Evolutionary conservation across 2,888 invertebrate genomes (phyloP).

Genomic region (Trachelus stipa): DNA sequence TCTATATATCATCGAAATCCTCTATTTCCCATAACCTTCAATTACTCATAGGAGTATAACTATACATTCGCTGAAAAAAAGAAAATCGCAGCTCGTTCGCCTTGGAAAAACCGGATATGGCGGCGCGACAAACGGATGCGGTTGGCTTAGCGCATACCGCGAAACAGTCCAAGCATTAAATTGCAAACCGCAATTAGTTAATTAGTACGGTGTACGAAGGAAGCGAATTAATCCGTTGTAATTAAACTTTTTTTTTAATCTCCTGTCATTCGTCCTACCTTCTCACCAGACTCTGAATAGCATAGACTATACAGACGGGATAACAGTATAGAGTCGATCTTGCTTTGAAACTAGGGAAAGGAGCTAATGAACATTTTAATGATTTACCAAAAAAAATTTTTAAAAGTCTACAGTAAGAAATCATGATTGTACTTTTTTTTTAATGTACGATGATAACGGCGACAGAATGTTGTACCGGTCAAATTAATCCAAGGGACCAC

Average conservation of each 20-base stretch:
- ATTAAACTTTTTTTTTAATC: constrained; percentile 17
- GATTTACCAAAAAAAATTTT: not conserved
- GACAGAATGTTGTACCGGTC: not conserved
- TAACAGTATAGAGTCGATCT: not conserved
- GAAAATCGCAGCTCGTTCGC: not conserved
- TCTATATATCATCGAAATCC: not conserved
- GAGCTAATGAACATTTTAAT: not conserved
- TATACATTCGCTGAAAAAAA: not conserved
- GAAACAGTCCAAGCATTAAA: constrained; percentile 28
- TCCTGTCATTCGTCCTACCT: not conserved
- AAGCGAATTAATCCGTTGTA: constrained; percentile 18
- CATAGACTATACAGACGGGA: not conserved
- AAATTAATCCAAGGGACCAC: constrained; percentile 32
- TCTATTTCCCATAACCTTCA: not conserved
- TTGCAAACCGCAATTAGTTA: constrained; percentile 31
- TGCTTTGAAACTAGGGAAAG: not conserved
- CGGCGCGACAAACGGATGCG: not conserved
- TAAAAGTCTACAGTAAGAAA: not conserved
- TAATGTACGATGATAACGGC: not conserved
- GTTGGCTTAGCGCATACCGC: constrained; percentile 1
- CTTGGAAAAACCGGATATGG: constrained; percentile 17
- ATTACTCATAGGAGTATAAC: not conserved
- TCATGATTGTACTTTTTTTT: not conserved
- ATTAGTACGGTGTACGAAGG: constrained; percentile 15
- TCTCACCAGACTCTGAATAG: not conserved